phyloP scores from a whole-genome alignment of 2,888 invertebrate genomes.

The Coremacera marginata region DNA sequence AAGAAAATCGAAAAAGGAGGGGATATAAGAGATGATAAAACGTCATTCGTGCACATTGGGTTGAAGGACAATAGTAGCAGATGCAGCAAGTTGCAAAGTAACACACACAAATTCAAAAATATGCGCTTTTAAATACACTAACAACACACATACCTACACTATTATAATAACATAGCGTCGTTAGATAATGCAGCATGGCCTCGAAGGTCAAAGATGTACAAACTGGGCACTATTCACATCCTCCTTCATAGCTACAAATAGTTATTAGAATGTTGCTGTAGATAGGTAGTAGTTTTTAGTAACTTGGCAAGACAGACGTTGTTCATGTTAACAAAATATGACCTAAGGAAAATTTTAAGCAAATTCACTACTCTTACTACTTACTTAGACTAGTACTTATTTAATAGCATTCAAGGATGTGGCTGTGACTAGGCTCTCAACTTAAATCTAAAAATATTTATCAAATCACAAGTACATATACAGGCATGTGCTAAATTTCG shows the following conservation, averaged over 20 bases:
- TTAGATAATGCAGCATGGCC: not conserved
- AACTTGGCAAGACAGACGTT: not conserved
- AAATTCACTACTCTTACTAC: too few relatives aligned
- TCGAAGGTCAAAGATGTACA: not conserved
- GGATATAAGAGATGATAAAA: too few relatives aligned
- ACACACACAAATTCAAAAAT: not conserved
- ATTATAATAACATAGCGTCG: not conserved
- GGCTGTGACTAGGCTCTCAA: too few relatives aligned
- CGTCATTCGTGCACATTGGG: too few relatives aligned
- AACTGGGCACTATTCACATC: not conserved
- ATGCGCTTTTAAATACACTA: not conserved
- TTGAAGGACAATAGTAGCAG: not conserved
- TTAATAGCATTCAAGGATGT: too few relatives aligned
- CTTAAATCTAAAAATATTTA: too few relatives aligned
- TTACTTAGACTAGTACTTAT: too few relatives aligned
- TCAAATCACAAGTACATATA: too few relatives aligned
- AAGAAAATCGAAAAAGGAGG: too few relatives aligned
- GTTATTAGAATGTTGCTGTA: not conserved
- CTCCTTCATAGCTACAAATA: not conserved
- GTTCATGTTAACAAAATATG: not conserved
- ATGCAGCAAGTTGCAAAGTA: not conserved
- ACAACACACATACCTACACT: not conserved
- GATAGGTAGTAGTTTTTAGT: not conserved
- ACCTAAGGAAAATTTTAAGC: not conserved
- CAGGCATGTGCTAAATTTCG: too few relatives aligned